phyloP scores from a whole-genome alignment of 2,888 invertebrate species.

The Pristionchus japonicus region DNA sequence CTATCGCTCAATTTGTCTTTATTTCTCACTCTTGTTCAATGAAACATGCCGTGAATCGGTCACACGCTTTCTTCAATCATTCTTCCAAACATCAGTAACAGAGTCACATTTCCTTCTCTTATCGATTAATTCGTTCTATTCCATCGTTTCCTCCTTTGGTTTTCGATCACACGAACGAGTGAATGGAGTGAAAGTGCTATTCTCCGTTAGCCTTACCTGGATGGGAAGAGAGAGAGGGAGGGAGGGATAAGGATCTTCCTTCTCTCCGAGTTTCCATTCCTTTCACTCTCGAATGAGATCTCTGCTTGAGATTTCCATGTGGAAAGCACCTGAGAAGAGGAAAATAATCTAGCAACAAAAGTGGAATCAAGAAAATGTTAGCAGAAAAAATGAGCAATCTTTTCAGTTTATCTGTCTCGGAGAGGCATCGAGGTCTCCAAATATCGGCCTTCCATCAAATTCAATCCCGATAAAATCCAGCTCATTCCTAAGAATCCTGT shows the following conservation, averaged over 20 bases:
- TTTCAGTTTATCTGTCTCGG: conserved; percentile 70
- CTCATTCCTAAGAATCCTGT: conserved; percentile 74
- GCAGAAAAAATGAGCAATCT: not conserved
- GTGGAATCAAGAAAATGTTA: too few relatives aligned
- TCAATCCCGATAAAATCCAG: conserved; percentile 74
- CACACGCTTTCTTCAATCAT: not conserved
- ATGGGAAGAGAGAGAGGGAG: conserved; percentile 27
- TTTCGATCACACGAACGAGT: conserved; percentile 3
- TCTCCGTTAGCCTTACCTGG: conserved; percentile 21
- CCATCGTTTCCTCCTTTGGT: conserved; percentile 25
- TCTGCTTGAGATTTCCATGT: not conserved
- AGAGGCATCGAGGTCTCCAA: conserved; percentile 73
- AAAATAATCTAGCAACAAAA: too few relatives aligned
- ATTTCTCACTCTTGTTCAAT: not conserved
- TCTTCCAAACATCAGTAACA: not conserved
- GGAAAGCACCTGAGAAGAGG: not conserved
- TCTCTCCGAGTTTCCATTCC: conserved; percentile 9
- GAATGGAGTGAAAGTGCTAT: conserved; percentile 36
- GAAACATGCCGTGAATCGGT: not conserved
- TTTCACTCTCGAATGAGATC: conserved; percentile 30
- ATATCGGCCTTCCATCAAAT: conserved; percentile 71
- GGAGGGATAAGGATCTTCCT: conserved; percentile 29
- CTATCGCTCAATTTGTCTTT: not conserved
- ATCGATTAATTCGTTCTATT: not conserved
- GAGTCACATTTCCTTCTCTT: not conserved